Conservation (phyloP, 2,888 invertebrate genomes). For the Andrena flavipes region DNA sequence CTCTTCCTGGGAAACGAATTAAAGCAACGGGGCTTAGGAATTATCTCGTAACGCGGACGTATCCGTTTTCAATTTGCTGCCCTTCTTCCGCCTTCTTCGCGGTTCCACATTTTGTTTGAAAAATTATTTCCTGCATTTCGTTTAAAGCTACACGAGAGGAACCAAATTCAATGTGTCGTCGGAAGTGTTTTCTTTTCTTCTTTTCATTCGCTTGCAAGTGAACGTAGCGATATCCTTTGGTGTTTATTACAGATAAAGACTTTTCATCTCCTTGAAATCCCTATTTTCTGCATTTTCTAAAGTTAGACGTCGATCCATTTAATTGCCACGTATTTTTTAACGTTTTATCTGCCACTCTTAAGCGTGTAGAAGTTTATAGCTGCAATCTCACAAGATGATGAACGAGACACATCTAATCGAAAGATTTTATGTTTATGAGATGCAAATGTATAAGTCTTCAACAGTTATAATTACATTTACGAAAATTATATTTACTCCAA, state of each 20-base stretch:
- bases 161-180: constrained; percentile 7
- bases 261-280: not conserved
- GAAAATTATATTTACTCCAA: no score
- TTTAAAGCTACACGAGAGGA: not conserved
- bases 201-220: not conserved
- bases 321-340: not conserved
- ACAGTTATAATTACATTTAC: no score
- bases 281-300: not conserved
- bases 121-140: not conserved
- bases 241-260: not conserved
- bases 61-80: not conserved
- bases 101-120: not conserved
- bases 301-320: not conserved
- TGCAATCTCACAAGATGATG: no score
- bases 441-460: no score
- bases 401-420: no score
- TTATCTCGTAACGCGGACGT: not conserved
- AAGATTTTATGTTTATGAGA: no score
- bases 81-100: not conserved
- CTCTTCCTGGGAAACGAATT: constrained; percentile 7
- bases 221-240: not conserved
- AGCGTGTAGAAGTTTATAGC: no score
- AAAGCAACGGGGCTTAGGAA: not conserved
- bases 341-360: not conserved
- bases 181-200: not conserved